phyloP scores from a whole-genome alignment of 1,140 invertebrate genomes.

The Holotrichia oblita region DNA sequence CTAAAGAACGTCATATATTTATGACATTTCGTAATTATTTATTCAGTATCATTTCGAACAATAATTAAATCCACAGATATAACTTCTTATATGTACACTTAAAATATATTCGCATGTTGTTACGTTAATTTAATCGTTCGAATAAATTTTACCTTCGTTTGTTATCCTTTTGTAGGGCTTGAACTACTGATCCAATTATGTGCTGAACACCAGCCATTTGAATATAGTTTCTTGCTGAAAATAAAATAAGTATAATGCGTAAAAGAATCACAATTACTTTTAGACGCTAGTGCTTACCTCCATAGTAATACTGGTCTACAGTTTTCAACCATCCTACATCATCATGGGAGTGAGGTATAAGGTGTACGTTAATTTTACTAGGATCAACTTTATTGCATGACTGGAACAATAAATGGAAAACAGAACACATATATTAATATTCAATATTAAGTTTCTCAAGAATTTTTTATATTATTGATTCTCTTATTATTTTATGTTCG shows the following conservation, averaged over 20 bases:
- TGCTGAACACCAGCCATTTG: slow-evolving; percentile 86
- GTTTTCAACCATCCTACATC: slow-evolving; percentile 89
- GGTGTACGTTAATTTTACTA: slow-evolving; percentile 74
- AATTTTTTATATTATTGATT: neutral
- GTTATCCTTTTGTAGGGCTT: slow-evolving; percentile 76
- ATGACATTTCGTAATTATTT: too few relatives aligned
- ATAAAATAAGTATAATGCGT: slow-evolving; percentile 43
- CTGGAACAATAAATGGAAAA: slow-evolving; percentile 54
- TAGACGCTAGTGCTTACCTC: slow-evolving; percentile 64
- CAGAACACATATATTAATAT: neutral
- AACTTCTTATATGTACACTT: too few relatives aligned
- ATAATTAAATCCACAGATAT: too few relatives aligned
- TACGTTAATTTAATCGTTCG: too few relatives aligned
- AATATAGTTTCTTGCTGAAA: slow-evolving; percentile 69
- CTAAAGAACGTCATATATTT: too few relatives aligned
- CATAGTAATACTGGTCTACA: slow-evolving; percentile 84
- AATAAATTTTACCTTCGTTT: slow-evolving; percentile 64
- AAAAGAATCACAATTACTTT: slow-evolving; percentile 9
- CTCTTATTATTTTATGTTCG: too few relatives aligned
- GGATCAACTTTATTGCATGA: slow-evolving; percentile 62
- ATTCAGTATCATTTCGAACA: too few relatives aligned
- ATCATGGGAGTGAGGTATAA: slow-evolving; percentile 78
- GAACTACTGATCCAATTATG: slow-evolving; percentile 86
- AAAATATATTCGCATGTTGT: too few relatives aligned
- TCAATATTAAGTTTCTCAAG: neutral